Evolutionary conservation across 2,888 invertebrate genomes (phyloP).

Genomic region (Drosophila emarginata): DNA sequence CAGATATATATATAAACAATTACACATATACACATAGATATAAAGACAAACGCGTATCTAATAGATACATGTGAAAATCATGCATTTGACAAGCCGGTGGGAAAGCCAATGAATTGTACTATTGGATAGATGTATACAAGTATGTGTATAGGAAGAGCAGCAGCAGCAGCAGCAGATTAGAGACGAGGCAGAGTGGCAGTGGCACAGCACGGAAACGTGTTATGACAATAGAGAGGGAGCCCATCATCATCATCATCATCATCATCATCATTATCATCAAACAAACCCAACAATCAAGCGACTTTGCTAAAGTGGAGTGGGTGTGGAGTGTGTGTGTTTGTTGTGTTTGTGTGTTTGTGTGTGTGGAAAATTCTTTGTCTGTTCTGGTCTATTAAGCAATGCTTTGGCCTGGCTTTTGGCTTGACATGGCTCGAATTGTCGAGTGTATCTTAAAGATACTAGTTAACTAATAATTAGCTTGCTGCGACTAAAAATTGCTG

Average conservation of each 20-base stretch:
- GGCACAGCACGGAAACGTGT: conserved; percentile 48
- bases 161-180: conserved; percentile 26
- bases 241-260: conserved; percentile 20
- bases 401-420: conserved; percentile 36
- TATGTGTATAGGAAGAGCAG: conserved; percentile 16
- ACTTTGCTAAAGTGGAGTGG: neutral
- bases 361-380: conserved; percentile 31
- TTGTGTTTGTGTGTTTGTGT: too few species aligned
- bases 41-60: conserved; percentile 56
- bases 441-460: conserved; percentile 73
- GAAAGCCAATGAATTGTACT: conserved; percentile 75
- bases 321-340: neutral
- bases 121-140: conserved; percentile 48
- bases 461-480: conserved; percentile 76
- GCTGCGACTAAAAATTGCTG: conserved; percentile 63
- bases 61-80: conserved; percentile 80
- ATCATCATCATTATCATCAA: neutral
- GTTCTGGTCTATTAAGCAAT: conserved; percentile 75
- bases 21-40: conserved; percentile 17
- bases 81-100: conserved; percentile 70
- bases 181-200: neutral
- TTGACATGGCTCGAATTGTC: conserved; percentile 23
- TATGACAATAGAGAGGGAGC: conserved; percentile 67
- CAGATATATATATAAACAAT: conserved; percentile 53
- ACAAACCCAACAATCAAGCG: conserved; percentile 14